phyloP scores from a whole-genome alignment of 2,113 vertebrate genomes.

The Campylomormyrus numenius region DNA sequence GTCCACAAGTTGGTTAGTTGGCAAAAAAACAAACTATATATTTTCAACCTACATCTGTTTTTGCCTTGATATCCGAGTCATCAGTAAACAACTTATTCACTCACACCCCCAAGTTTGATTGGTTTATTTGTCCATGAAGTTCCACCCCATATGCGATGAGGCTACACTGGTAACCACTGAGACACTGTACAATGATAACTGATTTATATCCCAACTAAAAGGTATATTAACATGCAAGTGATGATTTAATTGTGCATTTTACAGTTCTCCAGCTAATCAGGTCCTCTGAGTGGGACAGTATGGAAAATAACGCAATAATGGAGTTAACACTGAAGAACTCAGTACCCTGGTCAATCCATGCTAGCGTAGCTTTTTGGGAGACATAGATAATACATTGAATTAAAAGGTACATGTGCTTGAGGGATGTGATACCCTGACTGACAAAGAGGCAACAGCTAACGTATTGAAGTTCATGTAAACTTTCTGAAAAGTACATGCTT shows the following conservation, averaged over 20 bases:
- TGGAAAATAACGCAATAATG: not conserved
- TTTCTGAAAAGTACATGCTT: not conserved
- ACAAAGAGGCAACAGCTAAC: not conserved
- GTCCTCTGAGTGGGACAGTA: not conserved
- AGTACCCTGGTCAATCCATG: not conserved
- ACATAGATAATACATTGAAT: not conserved
- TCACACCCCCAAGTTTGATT: not conserved
- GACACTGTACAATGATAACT: too few relatives aligned
- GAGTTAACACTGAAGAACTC: not conserved
- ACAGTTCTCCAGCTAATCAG: not conserved
- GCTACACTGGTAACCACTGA: too few relatives aligned
- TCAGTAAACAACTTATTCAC: not conserved
- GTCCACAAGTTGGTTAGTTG: not conserved
- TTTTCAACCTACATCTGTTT: not conserved
- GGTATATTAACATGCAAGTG: not conserved
- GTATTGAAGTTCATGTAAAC: not conserved
- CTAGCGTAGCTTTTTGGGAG: not conserved
- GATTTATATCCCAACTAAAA: not conserved
- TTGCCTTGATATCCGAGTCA: not conserved
- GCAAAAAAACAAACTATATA: not conserved
- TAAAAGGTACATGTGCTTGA: not conserved
- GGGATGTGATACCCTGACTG: not conserved
- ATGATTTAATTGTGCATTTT: not conserved
- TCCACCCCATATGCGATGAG: too few relatives aligned
- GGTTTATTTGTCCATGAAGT: not conserved